Evolutionary conservation across 2,113 vertebrate species (phyloP).

Genomic region (Ariopsis seemanni): DNA sequence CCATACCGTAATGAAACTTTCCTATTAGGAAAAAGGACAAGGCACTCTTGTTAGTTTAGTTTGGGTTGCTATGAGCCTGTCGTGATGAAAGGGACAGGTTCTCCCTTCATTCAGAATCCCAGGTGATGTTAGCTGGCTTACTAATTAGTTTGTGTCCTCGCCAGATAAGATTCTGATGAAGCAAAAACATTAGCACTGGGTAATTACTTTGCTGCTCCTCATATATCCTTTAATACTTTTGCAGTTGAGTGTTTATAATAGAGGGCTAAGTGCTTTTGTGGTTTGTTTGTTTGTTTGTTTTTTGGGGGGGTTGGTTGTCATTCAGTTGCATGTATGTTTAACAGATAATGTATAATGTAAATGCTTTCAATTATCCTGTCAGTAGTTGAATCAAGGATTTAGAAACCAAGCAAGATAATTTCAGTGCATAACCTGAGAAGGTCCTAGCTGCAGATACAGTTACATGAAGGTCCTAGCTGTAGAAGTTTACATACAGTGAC

Average conservation of each 20-base stretch:
- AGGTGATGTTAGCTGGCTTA: background rate
- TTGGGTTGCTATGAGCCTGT: conserved; percentile 48
- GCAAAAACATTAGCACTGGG: background rate
- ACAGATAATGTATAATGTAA: conserved; percentile 11
- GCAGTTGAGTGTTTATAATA: background rate
- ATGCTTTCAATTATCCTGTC: conserved; percentile 6
- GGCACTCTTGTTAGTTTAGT: conserved; percentile 29
- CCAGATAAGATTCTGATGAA: background rate
- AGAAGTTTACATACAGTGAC: too few relatives aligned
- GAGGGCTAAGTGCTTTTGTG: background rate
- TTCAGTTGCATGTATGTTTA: background rate
- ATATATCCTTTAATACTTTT: background rate
- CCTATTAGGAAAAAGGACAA: conserved; percentile 54
- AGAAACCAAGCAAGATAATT: background rate
- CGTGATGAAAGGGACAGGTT: conserved; percentile 45
- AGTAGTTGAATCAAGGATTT: conserved; percentile 14
- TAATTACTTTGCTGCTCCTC: background rate
- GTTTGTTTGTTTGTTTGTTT: background rate
- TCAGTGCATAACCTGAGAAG: background rate
- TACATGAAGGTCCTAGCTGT: background rate
- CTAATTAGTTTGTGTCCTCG: background rate
- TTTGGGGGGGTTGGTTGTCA: background rate
- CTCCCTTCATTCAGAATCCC: conserved; percentile 14
- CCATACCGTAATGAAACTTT: conserved; percentile 59
- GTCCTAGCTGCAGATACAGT: conserved; percentile 25